Percentiles rank a stretch among this genome's conserved stretches.
phyloP scores from a whole-genome alignment of 2,797 vertebrate genomes.

The Scarus forsteni region DNA sequence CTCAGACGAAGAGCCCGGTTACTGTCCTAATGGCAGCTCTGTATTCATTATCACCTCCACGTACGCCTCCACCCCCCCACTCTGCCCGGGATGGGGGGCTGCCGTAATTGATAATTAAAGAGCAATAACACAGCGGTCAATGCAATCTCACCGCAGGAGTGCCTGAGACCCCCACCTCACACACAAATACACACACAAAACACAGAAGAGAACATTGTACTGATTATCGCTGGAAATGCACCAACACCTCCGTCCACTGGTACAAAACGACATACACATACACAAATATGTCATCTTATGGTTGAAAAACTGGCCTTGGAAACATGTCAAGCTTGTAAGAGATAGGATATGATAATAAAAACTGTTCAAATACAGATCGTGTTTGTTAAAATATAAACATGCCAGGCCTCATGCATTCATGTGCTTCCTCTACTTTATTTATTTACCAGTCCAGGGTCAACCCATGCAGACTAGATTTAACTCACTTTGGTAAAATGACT shows the following conservation, averaged over 20 bases:
- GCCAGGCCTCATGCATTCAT: too few relatives aligned
- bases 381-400: too few relatives aligned
- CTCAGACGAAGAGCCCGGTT: constrained; percentile 74
- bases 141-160: constrained; percentile 83
- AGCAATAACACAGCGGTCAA: constrained; percentile 88
- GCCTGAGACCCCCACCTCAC: constrained; percentile 61
- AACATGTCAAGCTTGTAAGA: too few relatives aligned
- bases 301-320: background rate
- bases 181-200: constrained; percentile 29
- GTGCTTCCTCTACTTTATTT: too few relatives aligned
- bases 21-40: constrained; percentile 83
- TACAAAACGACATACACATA: constrained; percentile 33
- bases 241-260: constrained; percentile 26
- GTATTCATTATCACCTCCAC: constrained; percentile 86
- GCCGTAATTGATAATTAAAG: constrained; percentile 89
- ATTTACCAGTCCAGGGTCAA: too few relatives aligned
- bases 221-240: constrained; percentile 42
- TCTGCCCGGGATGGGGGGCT: constrained; percentile 66
- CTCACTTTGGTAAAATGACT: too few relatives aligned
- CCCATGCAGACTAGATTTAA: too few relatives aligned
- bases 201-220: constrained; percentile 24
- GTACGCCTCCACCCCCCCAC: constrained; percentile 69
- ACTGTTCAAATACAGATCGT: too few relatives aligned
- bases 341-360: too few relatives aligned
- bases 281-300: constrained; percentile 29